Conservation (phyloP, 64 coral and sea anemone species). For the Actinia tenebrosa region DNA sequence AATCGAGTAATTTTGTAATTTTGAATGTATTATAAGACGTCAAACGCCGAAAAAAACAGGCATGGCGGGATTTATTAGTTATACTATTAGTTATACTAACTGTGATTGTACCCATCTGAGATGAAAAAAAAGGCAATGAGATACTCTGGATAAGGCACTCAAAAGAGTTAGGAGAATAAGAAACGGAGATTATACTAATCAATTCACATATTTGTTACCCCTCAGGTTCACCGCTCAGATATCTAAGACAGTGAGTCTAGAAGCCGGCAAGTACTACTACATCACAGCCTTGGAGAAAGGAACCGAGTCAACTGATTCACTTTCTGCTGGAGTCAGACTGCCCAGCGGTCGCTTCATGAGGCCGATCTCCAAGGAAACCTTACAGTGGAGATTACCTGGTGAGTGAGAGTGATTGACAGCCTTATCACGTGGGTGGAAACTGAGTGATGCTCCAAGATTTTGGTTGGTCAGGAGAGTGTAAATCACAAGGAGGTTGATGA, state of each 20-base stretch:
- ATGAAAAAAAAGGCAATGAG: too few relatives aligned
- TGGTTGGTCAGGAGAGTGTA: background rate
- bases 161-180: too few relatives aligned
- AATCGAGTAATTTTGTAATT: too few relatives aligned
- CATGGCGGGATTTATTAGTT: too few relatives aligned
- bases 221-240: conserved; percentile 81
- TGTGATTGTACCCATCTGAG: too few relatives aligned
- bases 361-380: conserved; percentile 89
- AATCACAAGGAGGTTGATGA: background rate
- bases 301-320: conserved; percentile 70
- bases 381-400: conserved; percentile 98
- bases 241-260: conserved; percentile 65
- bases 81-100: too few relatives aligned
- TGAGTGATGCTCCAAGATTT: background rate
- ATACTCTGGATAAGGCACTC: too few relatives aligned
- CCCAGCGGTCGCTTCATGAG: conserved; percentile 99
- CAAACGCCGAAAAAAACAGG: too few relatives aligned
- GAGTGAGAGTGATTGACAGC: background rate
- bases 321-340: conserved; percentile 85
- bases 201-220: background rate
- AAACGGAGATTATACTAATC: too few relatives aligned
- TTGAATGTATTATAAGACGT: too few relatives aligned
- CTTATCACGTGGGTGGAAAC: background rate
- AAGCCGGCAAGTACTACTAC: conserved; percentile 96
- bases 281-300: conserved; percentile 87